These are phyloP conservation scores for Arrhopalites spinosus DNA, from an alignment of 2,888 invertebrate genomes.

Conservation along the genomic window DNA sequence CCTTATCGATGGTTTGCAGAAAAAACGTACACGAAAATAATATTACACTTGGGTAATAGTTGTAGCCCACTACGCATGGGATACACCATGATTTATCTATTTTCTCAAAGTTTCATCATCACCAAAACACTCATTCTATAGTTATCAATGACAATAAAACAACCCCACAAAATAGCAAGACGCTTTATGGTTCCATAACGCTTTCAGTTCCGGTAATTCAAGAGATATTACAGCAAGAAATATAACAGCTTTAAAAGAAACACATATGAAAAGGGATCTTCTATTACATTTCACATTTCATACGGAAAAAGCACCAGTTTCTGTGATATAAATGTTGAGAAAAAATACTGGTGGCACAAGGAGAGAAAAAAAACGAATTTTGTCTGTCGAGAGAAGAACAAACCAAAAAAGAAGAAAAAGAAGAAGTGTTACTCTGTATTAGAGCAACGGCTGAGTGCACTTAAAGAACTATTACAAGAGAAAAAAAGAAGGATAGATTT, in stretches of 20 bases:
- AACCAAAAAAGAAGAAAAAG: not conserved
- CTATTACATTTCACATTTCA: not conserved
- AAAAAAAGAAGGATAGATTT: constrained; percentile 13
- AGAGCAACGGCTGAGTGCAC: not conserved
- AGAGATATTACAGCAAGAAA: no score
- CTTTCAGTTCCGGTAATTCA: no score
- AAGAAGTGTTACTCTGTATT: not conserved
- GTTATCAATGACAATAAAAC: not conserved
- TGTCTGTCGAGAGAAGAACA: not conserved
- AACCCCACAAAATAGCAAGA: no score
- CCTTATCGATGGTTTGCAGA: not conserved
- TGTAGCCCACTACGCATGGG: not conserved
- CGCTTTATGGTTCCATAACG: no score
- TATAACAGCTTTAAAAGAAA: no score
- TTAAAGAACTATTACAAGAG: constrained; percentile 7
- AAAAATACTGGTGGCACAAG: not conserved
- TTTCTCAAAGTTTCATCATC: not conserved
- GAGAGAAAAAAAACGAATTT: no score
- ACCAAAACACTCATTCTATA: not conserved
- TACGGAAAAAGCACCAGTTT: not conserved
- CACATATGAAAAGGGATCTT: not conserved
- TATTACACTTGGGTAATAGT: not conserved
- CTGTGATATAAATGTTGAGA: not conserved
- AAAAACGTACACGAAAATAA: not conserved
- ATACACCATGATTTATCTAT: not conserved